A percentile compares a stretch with the other conserved stretches of the same genome.
phyloP scores from a whole-genome alignment of 2,888 invertebrate species.

The Polia nebulosa region DNA sequence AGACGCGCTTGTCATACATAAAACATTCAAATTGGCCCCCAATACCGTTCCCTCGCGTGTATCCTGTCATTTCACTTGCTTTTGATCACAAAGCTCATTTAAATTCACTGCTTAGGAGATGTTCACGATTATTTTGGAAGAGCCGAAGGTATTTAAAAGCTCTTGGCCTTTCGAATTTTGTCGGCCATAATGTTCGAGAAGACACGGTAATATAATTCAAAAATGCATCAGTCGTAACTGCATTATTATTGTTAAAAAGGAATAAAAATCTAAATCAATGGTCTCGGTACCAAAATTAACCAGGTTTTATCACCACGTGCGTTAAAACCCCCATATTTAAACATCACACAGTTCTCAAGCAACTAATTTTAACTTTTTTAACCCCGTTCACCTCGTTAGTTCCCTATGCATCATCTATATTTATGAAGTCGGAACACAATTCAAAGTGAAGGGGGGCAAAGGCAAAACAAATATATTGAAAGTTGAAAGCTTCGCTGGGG shows the following conservation, averaged over 20 bases:
- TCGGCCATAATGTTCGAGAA: not conserved
- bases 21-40: constrained; percentile 45
- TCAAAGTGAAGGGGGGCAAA: constrained; percentile 52
- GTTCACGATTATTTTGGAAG: constrained; percentile 41
- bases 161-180: constrained; percentile 10
- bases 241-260: not conserved
- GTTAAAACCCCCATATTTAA: not conserved
- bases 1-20: constrained; percentile 45
- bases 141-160: constrained; percentile 10
- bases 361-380: constrained; percentile 46
- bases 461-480: constrained; percentile 68
- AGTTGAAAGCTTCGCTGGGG: constrained; percentile 69
- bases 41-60: constrained; percentile 57
- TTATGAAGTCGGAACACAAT: constrained; percentile 58
- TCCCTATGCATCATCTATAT: constrained; percentile 49
- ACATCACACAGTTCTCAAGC: not conserved
- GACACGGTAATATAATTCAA: not conserved
- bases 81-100: constrained; percentile 56
- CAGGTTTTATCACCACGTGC: constrained; percentile 8
- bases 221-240: not conserved
- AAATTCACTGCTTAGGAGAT: constrained; percentile 56
- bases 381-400: constrained; percentile 39
- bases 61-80: constrained; percentile 60
- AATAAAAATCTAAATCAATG: not conserved
- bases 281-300: not conserved